Base-by-base conservation (phyloP, 2,113 vertebrate species). In the Tachuris rubrigastra region DNA sequence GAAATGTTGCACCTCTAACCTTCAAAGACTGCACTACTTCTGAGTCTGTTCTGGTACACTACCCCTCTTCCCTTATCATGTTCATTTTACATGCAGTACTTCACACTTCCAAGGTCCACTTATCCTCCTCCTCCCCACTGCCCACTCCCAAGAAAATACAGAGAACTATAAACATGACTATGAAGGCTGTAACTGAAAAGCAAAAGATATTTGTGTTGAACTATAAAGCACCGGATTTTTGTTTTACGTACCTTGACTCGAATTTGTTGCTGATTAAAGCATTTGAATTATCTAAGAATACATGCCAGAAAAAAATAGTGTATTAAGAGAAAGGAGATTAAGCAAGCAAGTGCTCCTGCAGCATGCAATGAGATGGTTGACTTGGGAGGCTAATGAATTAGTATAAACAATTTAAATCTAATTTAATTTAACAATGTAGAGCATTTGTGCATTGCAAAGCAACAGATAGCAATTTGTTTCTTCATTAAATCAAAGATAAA, bases 361-460 rank as follows among this genome's bases (percentile, higher is more conserved):
- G 65, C 59, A 91, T 20, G 66, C 81, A 91, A 85, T 80, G 75
- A 91, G 75, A 94, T 90, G 76, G 91, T 28, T 97, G 90, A 94
- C 95, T 94, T 93, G 94, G 95, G 89, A 97, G 59, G 55, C 67
- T 95, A 97, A 97, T 96, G 82, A 97, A 97, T 95, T 96, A 94
- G 55, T 67, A 69, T 79, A 93, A 96, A 90, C 95, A 95, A 96
- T 96, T 96, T 94, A 90, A 88, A 80, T 41, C 58, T 94, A 95
- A 95, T 97, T 94, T 92, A 95, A 95, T 95, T 94, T 95, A 96
- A 95, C 90, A 96, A 95, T 65, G 90, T 87, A 97, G 88, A 94
- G 87, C 95, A 94, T 94, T 95, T 97, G 82, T 68, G 87, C 72
- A 95, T 71, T 93, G 86, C 85, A 89, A 88, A 90, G 74, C 92